A percentile compares a stretch with the other conserved stretches of the same genome.
phyloP scores from a whole-genome alignment of 2,888 invertebrate species.

The Celastrina argiolus region DNA sequence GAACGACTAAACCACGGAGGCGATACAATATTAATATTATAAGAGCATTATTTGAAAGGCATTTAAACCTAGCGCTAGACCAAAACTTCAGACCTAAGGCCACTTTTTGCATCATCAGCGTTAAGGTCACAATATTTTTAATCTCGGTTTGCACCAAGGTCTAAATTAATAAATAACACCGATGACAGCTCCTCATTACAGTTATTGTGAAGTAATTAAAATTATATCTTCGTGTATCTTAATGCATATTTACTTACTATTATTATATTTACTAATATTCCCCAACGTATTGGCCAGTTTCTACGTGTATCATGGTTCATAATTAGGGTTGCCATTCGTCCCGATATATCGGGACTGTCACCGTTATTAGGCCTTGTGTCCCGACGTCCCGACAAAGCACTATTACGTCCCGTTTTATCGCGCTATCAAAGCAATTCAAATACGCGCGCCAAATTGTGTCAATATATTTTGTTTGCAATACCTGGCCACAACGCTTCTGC shows the following conservation, averaged over 20 bases:
- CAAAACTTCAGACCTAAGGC: not conserved
- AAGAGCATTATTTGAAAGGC: not conserved
- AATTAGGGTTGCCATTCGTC: not conserved
- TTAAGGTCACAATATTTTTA: not conserved
- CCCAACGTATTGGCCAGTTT: too few species aligned
- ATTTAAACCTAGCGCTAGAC: not conserved
- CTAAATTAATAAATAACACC: not conserved
- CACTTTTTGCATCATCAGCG: not conserved
- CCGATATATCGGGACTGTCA: slow-evolving; percentile 4
- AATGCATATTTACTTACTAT: too few species aligned
- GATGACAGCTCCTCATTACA: not conserved
- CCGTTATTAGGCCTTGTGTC: not conserved
- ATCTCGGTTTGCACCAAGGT: not conserved
- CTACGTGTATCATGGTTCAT: too few species aligned
- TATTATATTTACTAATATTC: too few species aligned
- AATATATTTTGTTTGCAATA: too few species aligned
- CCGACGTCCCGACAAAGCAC: not conserved
- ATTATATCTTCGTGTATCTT: too few species aligned
- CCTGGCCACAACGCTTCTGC: too few species aligned
- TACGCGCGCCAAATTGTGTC: too few species aligned
- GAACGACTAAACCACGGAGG: too few species aligned
- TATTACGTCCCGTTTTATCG: not conserved
- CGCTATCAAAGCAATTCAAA: too few species aligned
- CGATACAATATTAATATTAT: too few species aligned
- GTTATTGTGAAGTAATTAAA: not conserved